phyloP scores from a whole-genome alignment of 1,140 invertebrate genomes.

The Diploscapter pachys region DNA sequence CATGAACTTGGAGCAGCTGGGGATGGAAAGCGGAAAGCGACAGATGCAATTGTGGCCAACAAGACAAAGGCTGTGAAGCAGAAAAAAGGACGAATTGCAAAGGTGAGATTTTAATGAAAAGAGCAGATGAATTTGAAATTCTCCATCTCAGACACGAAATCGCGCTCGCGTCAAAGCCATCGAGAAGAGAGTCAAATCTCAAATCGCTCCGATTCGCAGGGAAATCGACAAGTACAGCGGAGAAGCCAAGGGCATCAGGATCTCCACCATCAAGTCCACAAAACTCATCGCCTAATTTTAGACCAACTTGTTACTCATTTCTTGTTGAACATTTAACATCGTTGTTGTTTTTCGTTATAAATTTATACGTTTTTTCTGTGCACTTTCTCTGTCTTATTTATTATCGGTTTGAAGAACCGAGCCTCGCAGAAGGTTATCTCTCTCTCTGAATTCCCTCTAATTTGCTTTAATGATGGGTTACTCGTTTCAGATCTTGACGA shows the following conservation, averaged over 20 bases:
- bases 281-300: constrained; percentile 41
- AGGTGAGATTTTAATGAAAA: constrained; percentile 12
- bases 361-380: background rate
- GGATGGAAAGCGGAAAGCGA: constrained; percentile 23
- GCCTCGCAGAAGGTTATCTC: no score
- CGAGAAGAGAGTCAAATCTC: constrained; percentile 28
- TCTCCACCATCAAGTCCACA: constrained; percentile 33
- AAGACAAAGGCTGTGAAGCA: constrained; percentile 11
- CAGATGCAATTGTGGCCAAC: constrained; percentile 19
- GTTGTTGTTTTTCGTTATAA: constrained; percentile 11
- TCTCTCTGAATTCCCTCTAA: no score
- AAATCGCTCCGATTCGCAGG: constrained; percentile 31
- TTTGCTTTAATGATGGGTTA: background rate
- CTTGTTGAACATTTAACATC: constrained; percentile 9
- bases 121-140: background rate
- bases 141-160: background rate
- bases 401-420: no score
- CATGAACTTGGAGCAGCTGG: background rate
- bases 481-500: constrained; percentile 5
- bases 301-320: constrained; percentile 13
- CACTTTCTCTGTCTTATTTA: no score
- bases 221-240: constrained; percentile 33
- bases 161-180: constrained; percentile 21
- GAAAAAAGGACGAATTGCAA: constrained; percentile 22
- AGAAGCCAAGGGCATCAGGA: constrained; percentile 37